A percentile compares a stretch with the other conserved stretches of the same genome.
These are phyloP conservation scores for Ornithoptera priamus DNA, from an alignment of 2,888 invertebrate genomes.

Conservation along the genomic window DNA sequence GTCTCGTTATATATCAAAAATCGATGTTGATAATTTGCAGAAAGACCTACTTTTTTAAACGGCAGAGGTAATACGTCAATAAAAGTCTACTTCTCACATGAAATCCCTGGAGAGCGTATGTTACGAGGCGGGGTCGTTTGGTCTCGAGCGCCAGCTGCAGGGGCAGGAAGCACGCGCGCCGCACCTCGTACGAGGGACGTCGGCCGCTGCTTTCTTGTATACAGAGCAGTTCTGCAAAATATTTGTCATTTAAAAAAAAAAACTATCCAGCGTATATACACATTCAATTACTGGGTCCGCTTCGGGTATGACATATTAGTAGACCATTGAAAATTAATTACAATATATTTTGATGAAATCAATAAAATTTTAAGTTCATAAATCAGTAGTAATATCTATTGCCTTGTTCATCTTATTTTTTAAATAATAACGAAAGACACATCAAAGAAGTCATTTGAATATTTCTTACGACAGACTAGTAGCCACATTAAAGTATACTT, in stretches of 20 bases:
- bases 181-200: conserved; percentile 90
- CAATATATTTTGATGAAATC: too few species aligned
- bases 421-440: too few species aligned
- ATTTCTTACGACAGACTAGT: too few species aligned
- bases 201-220: conserved; percentile 88
- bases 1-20: too few species aligned
- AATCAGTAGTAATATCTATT: too few species aligned
- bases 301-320: neutral
- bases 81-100: conserved; percentile 82
- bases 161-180: conserved; percentile 91
- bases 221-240: conserved; percentile 85
- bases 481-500: neutral
- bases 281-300: neutral
- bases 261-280: neutral
- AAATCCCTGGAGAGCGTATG: conserved; percentile 91
- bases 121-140: conserved; percentile 90
- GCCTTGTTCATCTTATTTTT: too few species aligned
- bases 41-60: too few species aligned
- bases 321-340: too few species aligned
- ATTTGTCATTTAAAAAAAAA: neutral
- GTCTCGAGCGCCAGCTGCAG: conserved; percentile 93
- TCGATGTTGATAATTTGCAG: too few species aligned
- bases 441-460: too few species aligned
- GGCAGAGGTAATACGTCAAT: too few species aligned
- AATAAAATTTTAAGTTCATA: too few species aligned